phyloP scores from a whole-genome alignment of 2,888 invertebrate species.

The Diarsia dahlii region DNA sequence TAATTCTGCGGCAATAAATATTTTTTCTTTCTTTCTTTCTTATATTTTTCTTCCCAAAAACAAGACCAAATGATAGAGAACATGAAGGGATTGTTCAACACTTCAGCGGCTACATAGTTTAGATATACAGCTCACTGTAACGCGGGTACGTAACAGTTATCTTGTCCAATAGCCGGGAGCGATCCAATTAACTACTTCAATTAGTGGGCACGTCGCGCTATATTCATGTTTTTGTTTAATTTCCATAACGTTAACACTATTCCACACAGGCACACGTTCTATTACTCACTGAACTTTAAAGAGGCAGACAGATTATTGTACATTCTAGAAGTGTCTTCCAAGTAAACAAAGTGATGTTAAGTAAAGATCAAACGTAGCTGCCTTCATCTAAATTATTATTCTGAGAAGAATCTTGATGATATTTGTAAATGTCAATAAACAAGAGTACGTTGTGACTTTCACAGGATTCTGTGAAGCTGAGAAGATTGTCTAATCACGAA shows the following conservation, averaged over 20 bases:
- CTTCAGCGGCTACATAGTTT: not conserved
- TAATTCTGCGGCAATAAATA: too few species aligned
- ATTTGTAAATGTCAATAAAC: conserved; percentile 35
- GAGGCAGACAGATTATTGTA: not conserved
- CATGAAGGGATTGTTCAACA: not conserved
- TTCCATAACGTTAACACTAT: conserved; percentile 2
- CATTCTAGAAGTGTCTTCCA: not conserved
- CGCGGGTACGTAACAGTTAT: not conserved
- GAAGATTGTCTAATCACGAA: conserved; percentile 20
- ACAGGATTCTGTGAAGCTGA: conserved; percentile 6
- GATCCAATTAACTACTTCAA: conserved; percentile 34
- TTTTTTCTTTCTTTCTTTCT: too few species aligned
- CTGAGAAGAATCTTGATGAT: conserved; percentile 20
- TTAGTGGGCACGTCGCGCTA: not conserved
- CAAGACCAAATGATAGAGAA: not conserved
- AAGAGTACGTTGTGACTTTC: conserved; percentile 16
- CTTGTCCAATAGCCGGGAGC: conserved; percentile 21
- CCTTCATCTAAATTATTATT: conserved; percentile 18
- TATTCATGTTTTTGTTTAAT: conserved; percentile 39
- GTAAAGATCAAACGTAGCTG: conserved; percentile 7
- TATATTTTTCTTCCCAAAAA: not conserved
- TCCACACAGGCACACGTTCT: not conserved
- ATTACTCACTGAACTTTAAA: conserved; percentile 2
- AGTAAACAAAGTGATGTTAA: conserved; percentile 16
- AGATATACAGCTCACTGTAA: not conserved